These are phyloP conservation scores for Cheilinus undulatus DNA, from an alignment of 2,113 vertebrate genomes.

Conservation along the genomic window DNA sequence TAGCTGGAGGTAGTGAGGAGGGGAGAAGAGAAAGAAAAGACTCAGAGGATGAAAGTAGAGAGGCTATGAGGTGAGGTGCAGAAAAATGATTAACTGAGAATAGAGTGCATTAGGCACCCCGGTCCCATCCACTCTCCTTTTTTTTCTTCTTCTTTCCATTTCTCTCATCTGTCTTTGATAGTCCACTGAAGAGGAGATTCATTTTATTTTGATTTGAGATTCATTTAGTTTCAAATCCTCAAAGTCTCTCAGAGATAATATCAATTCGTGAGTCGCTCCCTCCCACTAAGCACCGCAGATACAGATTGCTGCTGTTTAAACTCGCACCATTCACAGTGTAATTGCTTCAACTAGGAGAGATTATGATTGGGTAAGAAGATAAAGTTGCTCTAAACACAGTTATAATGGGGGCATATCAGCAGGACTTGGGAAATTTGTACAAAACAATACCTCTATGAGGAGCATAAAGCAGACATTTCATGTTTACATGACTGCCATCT, in stretches of 20 bases:
- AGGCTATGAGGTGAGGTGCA: conserved; percentile 34
- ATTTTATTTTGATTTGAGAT: conserved; percentile 71
- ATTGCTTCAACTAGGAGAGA: conserved; percentile 56
- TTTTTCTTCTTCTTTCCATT: conserved; percentile 14
- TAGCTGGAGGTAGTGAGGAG: conserved; percentile 14
- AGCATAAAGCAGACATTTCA: background rate
- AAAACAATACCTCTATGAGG: background rate
- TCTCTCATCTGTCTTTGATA: conserved; percentile 43
- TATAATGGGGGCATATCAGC: conserved; percentile 37
- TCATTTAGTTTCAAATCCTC: conserved; percentile 64
- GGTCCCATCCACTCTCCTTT: background rate
- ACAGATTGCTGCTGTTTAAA: conserved; percentile 42
- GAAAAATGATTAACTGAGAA: conserved; percentile 61
- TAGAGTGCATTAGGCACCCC: conserved; percentile 28
- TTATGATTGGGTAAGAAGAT: conserved; percentile 48
- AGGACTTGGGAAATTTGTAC: background rate
- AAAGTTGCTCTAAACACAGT: conserved; percentile 30
- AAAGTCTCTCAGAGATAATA: conserved; percentile 49
- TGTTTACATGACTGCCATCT: background rate
- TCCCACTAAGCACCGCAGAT: conserved; percentile 38
- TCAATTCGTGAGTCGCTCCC: conserved; percentile 44
- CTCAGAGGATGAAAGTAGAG: conserved; percentile 2
- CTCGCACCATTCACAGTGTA: conserved; percentile 46
- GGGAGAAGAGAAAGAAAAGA: conserved; percentile 19
- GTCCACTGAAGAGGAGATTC: conserved; percentile 52